Evolutionary conservation across 1,140 invertebrate genomes (phyloP), one percentile per base, ranked within the genome.

Genomic region (Diorhabda sublineata): DNA sequence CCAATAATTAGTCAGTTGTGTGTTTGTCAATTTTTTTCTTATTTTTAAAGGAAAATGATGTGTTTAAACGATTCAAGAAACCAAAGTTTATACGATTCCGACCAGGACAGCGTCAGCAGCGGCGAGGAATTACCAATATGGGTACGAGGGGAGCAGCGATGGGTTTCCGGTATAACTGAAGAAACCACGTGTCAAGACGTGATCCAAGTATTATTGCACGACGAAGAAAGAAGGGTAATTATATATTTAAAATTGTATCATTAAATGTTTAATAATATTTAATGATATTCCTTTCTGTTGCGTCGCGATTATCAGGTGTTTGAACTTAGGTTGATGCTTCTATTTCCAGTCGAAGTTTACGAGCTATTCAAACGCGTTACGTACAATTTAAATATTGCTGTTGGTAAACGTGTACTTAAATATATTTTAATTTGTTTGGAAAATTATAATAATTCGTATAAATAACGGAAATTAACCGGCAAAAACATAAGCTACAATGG

Each of bases 141-240:
- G 86, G 87, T 93, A 2, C 82, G 88, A 65, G 91, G 90, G 42
- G 87, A 89, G 70, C 87, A 90, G 76, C 87, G 92, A 74, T 93
- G 91, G 90, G 89, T 94, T 42, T 88, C 91, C 2, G 92, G 92
- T 6, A 86, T 93, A 4, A 86, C 87, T 11, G 83, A 87, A 7
- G 85, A 87, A 62, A 94, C 92, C 3, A 93, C 92, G 2, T 93
- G 91, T 76, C 86, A 88, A 56, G 91, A 93, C 78, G 85, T 93
- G 63, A 88, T 93, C 59, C 84, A 87, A 66, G 91, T 91, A 0
- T 80, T 93, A 6, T 78, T 90, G 9, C 73, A 77, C 6, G 77
- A 83, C 66, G 81, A 82, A 78, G 82, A 79, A 71, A 75, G 71
- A 67, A 74, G 78, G 61, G 79, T 81, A 75, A 74, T 26, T 26